A percentile compares a stretch with the other conserved stretches of the same genome.
Evolutionary conservation across 2,888 invertebrate species (phyloP).

Genomic region (Rotaria sp.): DNA sequence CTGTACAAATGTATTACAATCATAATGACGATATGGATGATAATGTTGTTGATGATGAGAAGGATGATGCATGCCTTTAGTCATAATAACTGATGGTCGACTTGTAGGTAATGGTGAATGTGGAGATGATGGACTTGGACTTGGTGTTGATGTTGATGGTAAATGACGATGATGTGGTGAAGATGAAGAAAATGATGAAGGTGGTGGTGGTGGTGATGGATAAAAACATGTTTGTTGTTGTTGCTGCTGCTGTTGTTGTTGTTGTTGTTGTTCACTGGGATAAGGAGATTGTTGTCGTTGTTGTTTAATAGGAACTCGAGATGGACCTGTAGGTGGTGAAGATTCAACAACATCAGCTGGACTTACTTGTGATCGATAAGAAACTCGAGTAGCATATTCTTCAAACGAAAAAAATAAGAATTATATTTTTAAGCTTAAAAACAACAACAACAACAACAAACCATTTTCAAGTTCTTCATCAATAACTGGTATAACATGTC

Average conservation of each 20-base stretch:
- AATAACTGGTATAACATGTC: neutral
- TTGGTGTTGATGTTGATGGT: neutral
- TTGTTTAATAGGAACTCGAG: neutral
- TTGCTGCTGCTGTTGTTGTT: neutral
- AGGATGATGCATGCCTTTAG: neutral
- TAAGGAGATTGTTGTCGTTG: neutral
- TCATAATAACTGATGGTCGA: conserved; percentile 10
- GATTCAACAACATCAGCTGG: neutral
- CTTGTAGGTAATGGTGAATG: neutral
- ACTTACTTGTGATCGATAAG: neutral
- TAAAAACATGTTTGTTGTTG: neutral
- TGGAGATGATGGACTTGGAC: conserved; percentile 1
- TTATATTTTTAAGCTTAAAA: no score
- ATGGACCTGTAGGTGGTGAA: neutral
- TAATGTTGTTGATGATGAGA: neutral
- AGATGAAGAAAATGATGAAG: neutral
- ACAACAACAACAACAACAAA: neutral
- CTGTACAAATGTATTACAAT: neutral
- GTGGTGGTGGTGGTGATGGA: neutral
- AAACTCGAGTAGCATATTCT: conserved; percentile 4
- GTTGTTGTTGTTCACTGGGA: neutral
- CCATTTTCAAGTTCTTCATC: conserved; percentile 13
- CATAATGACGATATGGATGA: neutral
- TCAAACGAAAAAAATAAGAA: neutral
- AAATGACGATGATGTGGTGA: neutral